Evolutionary conservation across 2,797 vertebrate species (phyloP).

Genomic region (Spea hammondii): DNA sequence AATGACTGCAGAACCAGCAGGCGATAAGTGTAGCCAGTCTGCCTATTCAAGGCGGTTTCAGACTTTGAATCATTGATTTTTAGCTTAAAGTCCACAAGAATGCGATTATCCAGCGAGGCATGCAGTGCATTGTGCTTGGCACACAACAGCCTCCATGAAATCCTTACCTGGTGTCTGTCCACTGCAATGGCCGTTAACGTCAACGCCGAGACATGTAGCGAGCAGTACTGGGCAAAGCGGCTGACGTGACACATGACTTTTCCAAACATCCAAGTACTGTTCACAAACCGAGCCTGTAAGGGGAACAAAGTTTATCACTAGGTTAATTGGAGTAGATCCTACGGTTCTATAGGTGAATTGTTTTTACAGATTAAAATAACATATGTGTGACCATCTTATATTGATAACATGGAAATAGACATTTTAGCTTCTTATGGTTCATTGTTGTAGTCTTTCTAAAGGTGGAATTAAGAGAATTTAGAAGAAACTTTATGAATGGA

Average conservation of each 20-base stretch:
- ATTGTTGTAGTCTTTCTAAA: too few species aligned
- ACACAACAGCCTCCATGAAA: not conserved
- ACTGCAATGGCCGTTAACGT: slow-evolving; percentile 89
- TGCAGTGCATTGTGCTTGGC: not conserved
- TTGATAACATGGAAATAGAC: too few species aligned
- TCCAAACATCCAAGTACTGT: slow-evolving; percentile 91
- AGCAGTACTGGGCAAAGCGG: slow-evolving; percentile 92
- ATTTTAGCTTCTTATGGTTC: too few species aligned
- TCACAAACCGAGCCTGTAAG: slow-evolving; percentile 85
- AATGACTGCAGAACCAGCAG: not conserved
- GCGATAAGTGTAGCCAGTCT: not conserved
- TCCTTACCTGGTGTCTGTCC: slow-evolving; percentile 87
- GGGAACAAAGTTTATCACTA: not conserved
- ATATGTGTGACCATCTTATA: too few species aligned
- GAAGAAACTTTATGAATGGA: too few species aligned
- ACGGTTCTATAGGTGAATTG: too few species aligned
- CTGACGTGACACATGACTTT: slow-evolving; percentile 91
- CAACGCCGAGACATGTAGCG: slow-evolving; percentile 87
- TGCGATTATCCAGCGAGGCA: not conserved
- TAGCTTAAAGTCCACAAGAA: not conserved
- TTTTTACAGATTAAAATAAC: too few species aligned
- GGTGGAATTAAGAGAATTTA: too few species aligned
- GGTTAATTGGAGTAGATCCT: too few species aligned
- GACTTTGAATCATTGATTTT: not conserved
- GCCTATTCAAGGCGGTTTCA: slow-evolving; percentile 1